Evolutionary conservation across 2,888 invertebrate species (phyloP), one percentile per base, ranked within the genome.

Genomic region (Unio pictorum): DNA sequence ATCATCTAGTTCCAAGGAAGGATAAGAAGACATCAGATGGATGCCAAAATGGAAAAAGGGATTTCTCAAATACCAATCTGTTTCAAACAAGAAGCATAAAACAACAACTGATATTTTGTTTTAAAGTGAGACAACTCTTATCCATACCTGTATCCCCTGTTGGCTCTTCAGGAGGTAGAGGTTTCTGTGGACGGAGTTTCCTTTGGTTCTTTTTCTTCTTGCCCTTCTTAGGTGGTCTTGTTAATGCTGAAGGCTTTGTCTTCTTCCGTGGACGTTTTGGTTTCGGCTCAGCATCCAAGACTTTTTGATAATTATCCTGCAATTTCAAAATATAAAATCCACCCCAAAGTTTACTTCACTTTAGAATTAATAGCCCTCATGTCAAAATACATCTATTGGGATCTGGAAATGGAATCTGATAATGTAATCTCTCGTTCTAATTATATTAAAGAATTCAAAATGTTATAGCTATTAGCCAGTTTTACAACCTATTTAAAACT

Each of bases 281-380:
- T 90, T 94, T 94, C 65, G 93, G 93, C 66, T 87, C 85, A 90
- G 94, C 94, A 84, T 94, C 94, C 78, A 93, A 92, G 85, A 94
- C 92, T 88, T 94, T 94, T 88, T 94, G 93, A 90, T 95, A 95
- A 90, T 95, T 95, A 86, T 95, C 95, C 94, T 94, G 86, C 3
- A 65, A 64, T 28, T 59, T 56, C 20, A 66, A 26, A 66, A 55
- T 23, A 61, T 23, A 61, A 57, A 61, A 58, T 20, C 34, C 45
- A 26, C 0, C 8, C 0, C 7, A 2, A 45, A 45, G 45, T 45
- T 45, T 15, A 45, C 45, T 45, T 45, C 45, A 45, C 45, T 45
- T 45, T 45, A 34, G 34, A 34, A 34, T 4, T 34, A 45, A 45
- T 11, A 3, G 45, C 11, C 11, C 11, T 11, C 11, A 45, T 45